These are phyloP conservation scores for Mesembrinibis cayennensis DNA, from an alignment of 2,113 vertebrate genomes.

Conservation along the genomic window DNA sequence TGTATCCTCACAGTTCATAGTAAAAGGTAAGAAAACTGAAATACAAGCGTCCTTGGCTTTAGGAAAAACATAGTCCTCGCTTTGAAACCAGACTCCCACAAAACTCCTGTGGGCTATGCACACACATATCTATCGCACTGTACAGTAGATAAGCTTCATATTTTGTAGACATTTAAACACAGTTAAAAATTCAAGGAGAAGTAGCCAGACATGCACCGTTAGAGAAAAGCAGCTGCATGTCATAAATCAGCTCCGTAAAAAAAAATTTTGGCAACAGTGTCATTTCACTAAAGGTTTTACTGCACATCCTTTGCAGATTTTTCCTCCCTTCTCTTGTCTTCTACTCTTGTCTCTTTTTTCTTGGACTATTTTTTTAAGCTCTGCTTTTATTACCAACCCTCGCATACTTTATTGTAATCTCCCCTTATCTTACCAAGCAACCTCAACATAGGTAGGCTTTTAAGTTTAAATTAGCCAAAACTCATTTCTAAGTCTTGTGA, in stretches of 20 bases:
- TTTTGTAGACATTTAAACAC: neutral
- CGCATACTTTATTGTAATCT: neutral
- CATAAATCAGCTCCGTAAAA: conserved; percentile 9
- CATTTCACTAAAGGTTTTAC: neutral
- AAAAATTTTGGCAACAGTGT: neutral
- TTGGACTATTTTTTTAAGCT: neutral
- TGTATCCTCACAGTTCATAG: neutral
- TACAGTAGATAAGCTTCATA: conserved; percentile 4
- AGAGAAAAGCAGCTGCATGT: conserved; percentile 26
- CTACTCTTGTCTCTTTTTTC: neutral
- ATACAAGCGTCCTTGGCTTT: neutral
- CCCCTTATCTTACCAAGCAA: neutral
- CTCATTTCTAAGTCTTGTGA: neutral
- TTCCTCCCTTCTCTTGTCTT: neutral
- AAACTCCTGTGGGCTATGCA: neutral
- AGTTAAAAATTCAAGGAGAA: conserved; percentile 10
- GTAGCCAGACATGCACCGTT: neutral
- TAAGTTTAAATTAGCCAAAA: neutral
- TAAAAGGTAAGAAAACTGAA: neutral
- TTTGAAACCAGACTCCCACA: neutral
- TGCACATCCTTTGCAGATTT: neutral
- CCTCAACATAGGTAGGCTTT: neutral
- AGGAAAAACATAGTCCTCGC: neutral
- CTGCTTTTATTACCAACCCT: neutral
- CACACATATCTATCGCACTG: neutral